Conservation (phyloP, 23 tunicate species). For the Diplosoma virens region DNA sequence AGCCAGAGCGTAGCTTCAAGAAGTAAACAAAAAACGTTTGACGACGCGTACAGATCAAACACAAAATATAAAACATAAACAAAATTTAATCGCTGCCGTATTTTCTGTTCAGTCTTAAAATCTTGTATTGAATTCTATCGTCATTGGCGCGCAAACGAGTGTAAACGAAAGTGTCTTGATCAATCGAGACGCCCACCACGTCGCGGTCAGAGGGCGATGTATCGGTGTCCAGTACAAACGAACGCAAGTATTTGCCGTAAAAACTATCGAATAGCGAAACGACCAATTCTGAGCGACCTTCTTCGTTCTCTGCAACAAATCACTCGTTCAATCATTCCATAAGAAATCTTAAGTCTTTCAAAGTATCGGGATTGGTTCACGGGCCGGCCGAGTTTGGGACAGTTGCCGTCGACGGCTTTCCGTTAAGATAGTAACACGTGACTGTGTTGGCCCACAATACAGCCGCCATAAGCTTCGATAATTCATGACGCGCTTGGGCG, state of each 20-base stretch:
- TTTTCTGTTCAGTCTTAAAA: conserved; percentile 37
- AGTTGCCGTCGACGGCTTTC: too few relatives aligned
- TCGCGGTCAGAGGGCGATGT: conserved; percentile 52
- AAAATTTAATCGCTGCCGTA: conserved; percentile 25
- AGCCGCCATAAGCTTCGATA: too few relatives aligned
- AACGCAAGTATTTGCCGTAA: conserved; percentile 36
- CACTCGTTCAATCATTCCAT: too few relatives aligned
- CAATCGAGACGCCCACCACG: conserved; percentile 38
- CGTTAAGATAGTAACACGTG: too few relatives aligned
- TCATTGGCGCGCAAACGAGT: conserved; percentile 46
- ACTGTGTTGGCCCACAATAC: too few relatives aligned
- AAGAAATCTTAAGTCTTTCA: too few relatives aligned
- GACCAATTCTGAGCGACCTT: conserved; percentile 52
- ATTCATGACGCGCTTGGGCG: too few relatives aligned
- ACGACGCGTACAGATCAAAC: too few relatives aligned
- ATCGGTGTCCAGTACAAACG: conserved; percentile 53
- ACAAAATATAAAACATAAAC: not conserved
- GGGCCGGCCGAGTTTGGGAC: too few relatives aligned
- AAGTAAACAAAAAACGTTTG: too few relatives aligned
- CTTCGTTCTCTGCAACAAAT: conserved; percentile 45
- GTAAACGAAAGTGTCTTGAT: conserved; percentile 65
- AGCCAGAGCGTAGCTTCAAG: too few relatives aligned
- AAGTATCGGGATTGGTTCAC: too few relatives aligned
- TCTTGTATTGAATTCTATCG: conserved; percentile 37
- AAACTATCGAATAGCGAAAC: conserved; percentile 66